Evolutionary conservation across 2,797 vertebrate species (phyloP), one percentile per base, ranked within the genome.

Genomic region (Coccyzus lansbergi): DNA sequence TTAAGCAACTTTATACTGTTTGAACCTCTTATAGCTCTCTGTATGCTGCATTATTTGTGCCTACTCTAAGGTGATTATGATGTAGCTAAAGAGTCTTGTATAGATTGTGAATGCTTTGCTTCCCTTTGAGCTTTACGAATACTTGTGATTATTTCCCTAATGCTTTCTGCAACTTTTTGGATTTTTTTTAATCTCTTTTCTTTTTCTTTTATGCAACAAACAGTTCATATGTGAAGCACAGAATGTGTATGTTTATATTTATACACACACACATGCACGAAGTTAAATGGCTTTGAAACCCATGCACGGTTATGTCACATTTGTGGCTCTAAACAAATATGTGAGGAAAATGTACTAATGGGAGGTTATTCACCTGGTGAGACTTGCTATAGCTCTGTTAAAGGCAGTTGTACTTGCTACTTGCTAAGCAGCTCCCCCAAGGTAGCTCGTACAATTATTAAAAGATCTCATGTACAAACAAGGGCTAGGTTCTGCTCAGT

Each of bases 31-130:
- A 48, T 72, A 84, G 67, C 86, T 93, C 70, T 95, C 82, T 88
- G 80, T 84, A 82, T 33, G 82, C 86, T 96, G 95, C 94, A 89
- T 96, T 92, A 93, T 94, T 94, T 94, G 79, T 93, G 86, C 81
- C 83, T 90, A 76, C 81, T 92, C 51, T 71, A 40, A 86, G 94
- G 92, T 93, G 59, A 53, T 81, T 90, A 74, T 55, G 68, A 87
- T 93, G 74, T 94, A 89, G 79, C 91, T 91, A 8, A 82, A 94
- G 53, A 94, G 72, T 77, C 69, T 56, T 79, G 63, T 90, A 59
- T 92, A 91, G 90, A 91, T 95, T 91, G 94, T 94, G 85, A 78
- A 90, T 69, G 91, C 70, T 96, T 95, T 82, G 53, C 51, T 79
- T 91, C 67, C 78, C 75, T 92, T 64, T 91, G 77, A 93, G 78